phyloP scores from a whole-genome alignment of 2,113 vertebrate genomes.

The Lates calcarifer region DNA sequence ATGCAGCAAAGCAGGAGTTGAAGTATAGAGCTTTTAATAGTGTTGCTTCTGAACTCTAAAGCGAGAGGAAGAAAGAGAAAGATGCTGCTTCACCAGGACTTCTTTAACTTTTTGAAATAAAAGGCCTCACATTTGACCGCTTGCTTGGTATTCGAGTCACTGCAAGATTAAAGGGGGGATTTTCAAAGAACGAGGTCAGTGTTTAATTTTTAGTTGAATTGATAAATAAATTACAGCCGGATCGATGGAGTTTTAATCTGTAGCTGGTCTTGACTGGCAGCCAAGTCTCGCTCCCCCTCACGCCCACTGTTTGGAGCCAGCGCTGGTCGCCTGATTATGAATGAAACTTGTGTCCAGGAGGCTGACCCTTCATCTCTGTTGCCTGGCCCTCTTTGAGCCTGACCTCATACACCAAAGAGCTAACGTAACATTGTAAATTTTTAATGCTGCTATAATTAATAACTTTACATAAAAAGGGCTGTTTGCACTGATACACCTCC shows the following conservation, averaged over 20 bases:
- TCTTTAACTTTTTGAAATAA: slow-evolving; percentile 47
- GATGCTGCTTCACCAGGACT: slow-evolving; percentile 20
- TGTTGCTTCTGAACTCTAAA: slow-evolving; percentile 46
- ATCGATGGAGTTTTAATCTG: slow-evolving; percentile 82
- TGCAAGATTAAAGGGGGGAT: slow-evolving; percentile 63
- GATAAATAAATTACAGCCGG: slow-evolving; percentile 80
- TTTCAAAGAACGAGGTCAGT: slow-evolving; percentile 72
- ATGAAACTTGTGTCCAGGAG: slow-evolving; percentile 54
- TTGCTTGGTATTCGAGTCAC: slow-evolving; percentile 70
- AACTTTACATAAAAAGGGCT: no score
- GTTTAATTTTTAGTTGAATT: slow-evolving; percentile 81
- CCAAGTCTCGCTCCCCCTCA: slow-evolving; percentile 48
- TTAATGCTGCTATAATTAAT: neutral
- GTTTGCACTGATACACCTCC: no score
- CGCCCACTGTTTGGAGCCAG: slow-evolving; percentile 39
- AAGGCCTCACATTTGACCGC: slow-evolving; percentile 8
- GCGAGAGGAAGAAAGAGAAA: slow-evolving; percentile 26
- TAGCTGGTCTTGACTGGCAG: slow-evolving; percentile 50
- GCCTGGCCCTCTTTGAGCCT: neutral
- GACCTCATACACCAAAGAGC: neutral
- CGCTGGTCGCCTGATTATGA: slow-evolving; percentile 54
- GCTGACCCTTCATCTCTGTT: slow-evolving; percentile 34
- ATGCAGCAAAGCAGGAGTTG: slow-evolving; percentile 51
- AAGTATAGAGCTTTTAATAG: slow-evolving; percentile 52
- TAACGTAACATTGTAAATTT: no score